Evolutionary conservation across 2,113 vertebrate genomes (phyloP).

Genomic region (Limanda limanda): DNA sequence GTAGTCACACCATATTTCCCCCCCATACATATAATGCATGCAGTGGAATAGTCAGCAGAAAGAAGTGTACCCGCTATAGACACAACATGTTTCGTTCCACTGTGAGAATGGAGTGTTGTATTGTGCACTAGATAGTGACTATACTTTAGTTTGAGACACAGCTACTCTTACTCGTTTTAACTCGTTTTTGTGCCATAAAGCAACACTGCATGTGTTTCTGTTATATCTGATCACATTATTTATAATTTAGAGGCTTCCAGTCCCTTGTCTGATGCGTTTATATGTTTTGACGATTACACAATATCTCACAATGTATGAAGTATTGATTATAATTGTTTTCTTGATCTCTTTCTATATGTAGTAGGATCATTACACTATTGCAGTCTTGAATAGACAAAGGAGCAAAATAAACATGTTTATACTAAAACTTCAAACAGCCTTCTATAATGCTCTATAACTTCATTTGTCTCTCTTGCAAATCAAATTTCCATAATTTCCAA

Average conservation of each 20-base stretch:
- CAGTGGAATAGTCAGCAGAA: neutral
- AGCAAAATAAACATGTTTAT: constrained; percentile 1
- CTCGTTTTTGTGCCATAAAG: no score
- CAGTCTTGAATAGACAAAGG: neutral
- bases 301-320: neutral
- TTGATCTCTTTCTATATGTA: neutral
- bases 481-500: neutral
- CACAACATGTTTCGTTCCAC: neutral
- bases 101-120: neutral
- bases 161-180: neutral
- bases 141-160: neutral
- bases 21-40: neutral
- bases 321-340: neutral
- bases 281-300: neutral
- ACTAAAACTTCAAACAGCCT: neutral
- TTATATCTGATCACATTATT: neutral
- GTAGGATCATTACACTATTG: no score
- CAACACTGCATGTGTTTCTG: neutral
- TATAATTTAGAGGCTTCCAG: neutral
- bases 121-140: neutral
- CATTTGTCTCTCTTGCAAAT: neutral
- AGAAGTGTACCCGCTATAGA: neutral
- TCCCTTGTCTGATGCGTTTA: neutral
- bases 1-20: neutral
- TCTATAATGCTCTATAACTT: neutral